These are phyloP conservation scores for Coenonympha glycerion DNA, from an alignment of 2,888 invertebrate species.

Conservation along the genomic window DNA sequence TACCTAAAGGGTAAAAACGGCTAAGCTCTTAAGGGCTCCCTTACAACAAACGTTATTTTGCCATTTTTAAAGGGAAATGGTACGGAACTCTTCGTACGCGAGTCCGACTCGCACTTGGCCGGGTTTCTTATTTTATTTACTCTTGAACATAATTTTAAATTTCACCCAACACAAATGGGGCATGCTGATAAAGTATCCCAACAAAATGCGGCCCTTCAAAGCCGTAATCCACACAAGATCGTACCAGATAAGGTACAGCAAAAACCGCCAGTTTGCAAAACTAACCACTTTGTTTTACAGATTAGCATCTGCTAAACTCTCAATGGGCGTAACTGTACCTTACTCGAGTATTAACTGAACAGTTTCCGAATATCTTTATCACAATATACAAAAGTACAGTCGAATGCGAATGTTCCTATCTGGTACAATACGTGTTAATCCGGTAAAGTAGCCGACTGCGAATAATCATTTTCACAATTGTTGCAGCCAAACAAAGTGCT, in stretches of 20 bases:
- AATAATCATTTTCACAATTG: conserved; percentile 55
- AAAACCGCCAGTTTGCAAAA: conserved; percentile 51
- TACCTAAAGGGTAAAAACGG: too few relatives aligned
- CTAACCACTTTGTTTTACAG: conserved; percentile 66
- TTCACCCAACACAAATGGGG: conserved; percentile 24
- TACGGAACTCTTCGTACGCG: too few relatives aligned
- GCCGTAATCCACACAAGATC: conserved; percentile 35
- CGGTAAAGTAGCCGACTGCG: conserved; percentile 69
- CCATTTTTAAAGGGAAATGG: too few relatives aligned
- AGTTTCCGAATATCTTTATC: conserved; percentile 34
- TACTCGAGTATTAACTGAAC: conserved; percentile 50
- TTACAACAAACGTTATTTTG: too few relatives aligned
- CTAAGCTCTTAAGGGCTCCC: too few relatives aligned
- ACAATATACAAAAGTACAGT: conserved; percentile 16
- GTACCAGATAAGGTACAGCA: conserved; percentile 31
- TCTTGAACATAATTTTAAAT: conserved; percentile 15
- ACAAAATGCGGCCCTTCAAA: conserved; percentile 43
- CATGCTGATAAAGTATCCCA: conserved; percentile 30
- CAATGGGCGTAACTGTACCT: conserved; percentile 71
- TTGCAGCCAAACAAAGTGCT: conserved; percentile 55
- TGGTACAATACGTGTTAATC: conserved; percentile 60
- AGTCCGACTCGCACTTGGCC: too few relatives aligned
- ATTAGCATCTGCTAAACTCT: conserved; percentile 63
- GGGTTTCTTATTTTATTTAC: background rate
- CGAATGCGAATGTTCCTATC: conserved; percentile 9